A percentile compares a stretch with the other conserved stretches of the same genome.
phyloP scores from a whole-genome alignment of 1,140 invertebrate species.

The Linepithema humile region DNA sequence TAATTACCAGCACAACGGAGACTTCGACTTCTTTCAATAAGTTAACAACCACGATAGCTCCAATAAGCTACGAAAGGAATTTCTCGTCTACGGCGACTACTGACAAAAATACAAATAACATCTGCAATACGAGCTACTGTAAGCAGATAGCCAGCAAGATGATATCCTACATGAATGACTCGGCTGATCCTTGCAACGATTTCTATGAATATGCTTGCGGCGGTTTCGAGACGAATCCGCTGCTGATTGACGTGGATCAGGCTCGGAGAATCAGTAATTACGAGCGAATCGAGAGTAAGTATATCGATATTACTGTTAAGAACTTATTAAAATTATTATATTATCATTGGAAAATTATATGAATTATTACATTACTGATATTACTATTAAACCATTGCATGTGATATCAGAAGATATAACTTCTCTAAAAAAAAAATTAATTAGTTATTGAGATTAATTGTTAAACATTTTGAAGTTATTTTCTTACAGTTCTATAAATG shows the following conservation, averaged over 20 bases:
- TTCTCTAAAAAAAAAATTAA: not conserved
- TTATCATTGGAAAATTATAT: not conserved
- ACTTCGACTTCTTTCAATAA: not conserved
- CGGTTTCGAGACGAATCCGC: constrained; percentile 76
- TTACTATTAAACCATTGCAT: not conserved
- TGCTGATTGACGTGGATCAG: constrained; percentile 62
- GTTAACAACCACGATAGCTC: not conserved
- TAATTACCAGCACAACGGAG: not conserved
- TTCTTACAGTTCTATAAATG: no score
- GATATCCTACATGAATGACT: constrained; percentile 83
- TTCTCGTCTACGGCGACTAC: not conserved
- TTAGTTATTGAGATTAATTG: not conserved
- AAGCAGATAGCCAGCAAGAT: constrained; percentile 79
- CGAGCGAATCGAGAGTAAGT: constrained; percentile 65
- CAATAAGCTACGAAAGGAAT: not conserved
- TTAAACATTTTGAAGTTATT: not conserved
- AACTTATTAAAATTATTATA: not conserved
- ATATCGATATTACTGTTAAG: no score
- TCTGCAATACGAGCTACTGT: constrained; percentile 69
- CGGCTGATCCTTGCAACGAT: constrained; percentile 87
- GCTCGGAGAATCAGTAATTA: constrained; percentile 35
- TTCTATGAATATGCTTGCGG: constrained; percentile 88
- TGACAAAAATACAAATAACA: not conserved
- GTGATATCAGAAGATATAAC: not conserved
- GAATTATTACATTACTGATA: not conserved